Evolutionary conservation across 2,888 invertebrate species (phyloP).

Genomic region (Dasysyrphus albostriatus): DNA sequence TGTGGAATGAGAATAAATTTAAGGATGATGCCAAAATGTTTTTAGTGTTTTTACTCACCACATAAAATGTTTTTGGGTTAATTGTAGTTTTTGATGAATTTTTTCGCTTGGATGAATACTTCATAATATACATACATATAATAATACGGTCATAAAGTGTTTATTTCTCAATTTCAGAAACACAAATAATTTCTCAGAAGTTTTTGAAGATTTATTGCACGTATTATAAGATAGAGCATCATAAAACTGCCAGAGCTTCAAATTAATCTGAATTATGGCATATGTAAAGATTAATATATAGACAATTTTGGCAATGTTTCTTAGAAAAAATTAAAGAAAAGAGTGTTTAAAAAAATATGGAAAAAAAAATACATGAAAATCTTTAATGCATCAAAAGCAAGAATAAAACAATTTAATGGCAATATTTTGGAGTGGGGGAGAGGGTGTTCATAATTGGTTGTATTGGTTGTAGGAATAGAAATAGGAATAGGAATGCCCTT

Average conservation of each 20-base stretch:
- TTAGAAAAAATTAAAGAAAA: neutral
- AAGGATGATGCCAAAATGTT: neutral
- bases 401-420: too few relatives aligned
- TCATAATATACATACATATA: too few relatives aligned
- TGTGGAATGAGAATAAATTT: neutral
- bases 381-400: too few relatives aligned
- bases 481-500: too few relatives aligned
- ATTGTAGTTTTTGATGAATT: neutral
- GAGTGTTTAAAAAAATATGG: neutral
- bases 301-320: neutral
- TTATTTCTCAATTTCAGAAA: neutral
- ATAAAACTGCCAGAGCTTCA: neutral
- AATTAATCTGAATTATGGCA: neutral
- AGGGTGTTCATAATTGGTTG: too few relatives aligned
- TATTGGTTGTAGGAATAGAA: too few relatives aligned
- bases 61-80: neutral
- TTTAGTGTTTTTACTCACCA: neutral
- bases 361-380: too few relatives aligned
- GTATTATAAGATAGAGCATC: neutral
- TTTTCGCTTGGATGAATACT: neutral
- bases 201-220: conserved; percentile 28
- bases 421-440: too few relatives aligned
- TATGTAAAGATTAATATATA: neutral
- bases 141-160: neutral
- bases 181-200: conserved; percentile 14